These are phyloP conservation scores for Apamea anceps DNA, from an alignment of 2,888 invertebrate genomes.

Conservation along the genomic window DNA sequence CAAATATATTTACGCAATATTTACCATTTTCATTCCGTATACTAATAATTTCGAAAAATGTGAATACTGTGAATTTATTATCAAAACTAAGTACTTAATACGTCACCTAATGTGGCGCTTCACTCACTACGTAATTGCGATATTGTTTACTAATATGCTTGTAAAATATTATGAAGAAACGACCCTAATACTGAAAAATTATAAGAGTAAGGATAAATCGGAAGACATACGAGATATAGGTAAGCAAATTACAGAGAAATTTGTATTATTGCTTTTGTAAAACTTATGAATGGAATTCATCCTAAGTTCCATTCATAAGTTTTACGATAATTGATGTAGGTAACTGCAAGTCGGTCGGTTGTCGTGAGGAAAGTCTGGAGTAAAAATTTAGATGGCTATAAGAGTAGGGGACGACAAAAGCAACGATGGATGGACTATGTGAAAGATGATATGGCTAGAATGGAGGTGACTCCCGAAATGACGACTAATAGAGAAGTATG, in stretches of 20 bases:
- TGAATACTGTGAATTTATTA: not conserved
- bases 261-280: not conserved
- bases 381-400: too few species aligned
- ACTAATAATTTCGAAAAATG: not conserved
- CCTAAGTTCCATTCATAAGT: too few species aligned
- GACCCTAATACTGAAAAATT: not conserved
- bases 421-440: too few species aligned
- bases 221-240: not conserved
- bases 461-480: too few species aligned
- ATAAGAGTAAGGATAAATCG: not conserved
- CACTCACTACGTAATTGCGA: slow-evolving; percentile 10
- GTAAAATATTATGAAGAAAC: slow-evolving; percentile 1
- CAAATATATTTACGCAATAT: not conserved
- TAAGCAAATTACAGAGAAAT: not conserved
- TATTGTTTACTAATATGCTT: slow-evolving; percentile 16
- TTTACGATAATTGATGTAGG: too few species aligned
- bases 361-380: too few species aligned
- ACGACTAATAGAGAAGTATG: too few species aligned
- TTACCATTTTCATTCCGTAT: not conserved
- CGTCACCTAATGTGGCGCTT: slow-evolving; percentile 23
- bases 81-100: slow-evolving; percentile 6
- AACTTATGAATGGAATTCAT: not conserved
- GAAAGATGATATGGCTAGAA: too few species aligned
- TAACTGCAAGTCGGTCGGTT: not conserved
- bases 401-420: too few species aligned